Evolutionary conservation across 1,140 invertebrate species (phyloP), one percentile per base, ranked within the genome.

Genomic region (Drosophila ogumai): DNA sequence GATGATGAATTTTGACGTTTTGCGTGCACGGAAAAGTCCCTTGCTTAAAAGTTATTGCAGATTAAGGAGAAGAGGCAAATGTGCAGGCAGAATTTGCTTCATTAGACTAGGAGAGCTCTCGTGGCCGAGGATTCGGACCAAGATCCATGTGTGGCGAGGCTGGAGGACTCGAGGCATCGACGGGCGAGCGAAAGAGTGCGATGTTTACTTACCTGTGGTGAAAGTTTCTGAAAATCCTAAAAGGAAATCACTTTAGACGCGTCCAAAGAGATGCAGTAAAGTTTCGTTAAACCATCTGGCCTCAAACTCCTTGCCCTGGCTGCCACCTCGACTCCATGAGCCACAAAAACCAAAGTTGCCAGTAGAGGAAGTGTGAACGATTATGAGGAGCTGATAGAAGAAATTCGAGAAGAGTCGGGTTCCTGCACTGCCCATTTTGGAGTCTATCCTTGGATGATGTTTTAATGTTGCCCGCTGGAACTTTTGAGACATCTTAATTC

Each of bases 401-500:
- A 46, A 49, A 75, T 49, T 41, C 25, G 50, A 64, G 50, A 28
- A 54, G 34, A 31, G 34, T 19, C 36, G 31, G 25, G 22, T 19
- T 57, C 47, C 31, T 60, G 19, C 38, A 15, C 40, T 28, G 28
- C 40, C 31, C 19, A 58, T 28, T 44, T 34, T 36, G 28, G 61
- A 15, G 28, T 63, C 49, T 41, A 28, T 61, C 31, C 38, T 49
- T 31, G 67, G 46, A 47, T 73, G 57, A 81, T 75, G 60, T 81
- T 81, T 78, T 85, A 86, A 79, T 85, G 72, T 68, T 64, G 65
- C 69, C 58, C 52, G 47, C 56, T 55, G 71, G 52, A 90, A 90
- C 86, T 90, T 90, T 90, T 85, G 85, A 90, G 85, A 90, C 85
- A 81, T 90, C 85, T 90, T 90, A 90, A 85, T 90, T 81, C 81